phyloP scores from a whole-genome alignment of 2,888 invertebrate genomes.

The Alsophila aescularia region DNA sequence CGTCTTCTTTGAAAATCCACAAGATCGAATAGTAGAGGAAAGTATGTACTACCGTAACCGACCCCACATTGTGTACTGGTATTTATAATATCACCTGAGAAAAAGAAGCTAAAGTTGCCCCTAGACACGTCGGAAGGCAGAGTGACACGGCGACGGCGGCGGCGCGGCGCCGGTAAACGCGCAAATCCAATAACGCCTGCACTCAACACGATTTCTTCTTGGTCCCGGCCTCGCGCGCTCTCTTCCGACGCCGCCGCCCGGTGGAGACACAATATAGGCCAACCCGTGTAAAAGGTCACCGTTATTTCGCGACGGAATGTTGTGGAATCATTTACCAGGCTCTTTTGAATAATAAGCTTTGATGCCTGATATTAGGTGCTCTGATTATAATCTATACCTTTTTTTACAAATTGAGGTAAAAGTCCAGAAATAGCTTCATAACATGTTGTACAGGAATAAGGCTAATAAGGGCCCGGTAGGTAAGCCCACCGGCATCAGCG shows the following conservation, averaged over 20 bases:
- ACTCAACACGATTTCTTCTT: conserved; percentile 22
- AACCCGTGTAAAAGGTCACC: conserved; percentile 10
- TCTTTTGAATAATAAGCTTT: background rate
- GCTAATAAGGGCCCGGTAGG: no score
- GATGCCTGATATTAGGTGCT: background rate
- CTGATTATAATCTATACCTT: no score
- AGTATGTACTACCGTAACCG: no score
- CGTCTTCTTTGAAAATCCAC: no score
- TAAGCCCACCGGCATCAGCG: background rate
- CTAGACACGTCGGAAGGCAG: background rate
- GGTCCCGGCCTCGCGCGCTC: background rate
- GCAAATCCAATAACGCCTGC: conserved; percentile 21
- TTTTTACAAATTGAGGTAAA: no score
- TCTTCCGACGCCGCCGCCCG: background rate
- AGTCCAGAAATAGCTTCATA: no score
- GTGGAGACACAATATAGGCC: conserved; percentile 7
- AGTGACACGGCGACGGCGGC: background rate
- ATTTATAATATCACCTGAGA: background rate
- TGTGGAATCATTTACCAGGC: conserved; percentile 3
- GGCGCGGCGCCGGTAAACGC: conserved; percentile 7
- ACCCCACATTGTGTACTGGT: no score
- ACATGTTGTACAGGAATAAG: no score
- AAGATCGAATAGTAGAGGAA: no score
- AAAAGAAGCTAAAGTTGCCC: background rate
- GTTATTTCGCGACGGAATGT: background rate